Evolutionary conservation across 2,888 invertebrate species (phyloP), one percentile per base, ranked within the genome.

Genomic region (Gerris lacustris): DNA sequence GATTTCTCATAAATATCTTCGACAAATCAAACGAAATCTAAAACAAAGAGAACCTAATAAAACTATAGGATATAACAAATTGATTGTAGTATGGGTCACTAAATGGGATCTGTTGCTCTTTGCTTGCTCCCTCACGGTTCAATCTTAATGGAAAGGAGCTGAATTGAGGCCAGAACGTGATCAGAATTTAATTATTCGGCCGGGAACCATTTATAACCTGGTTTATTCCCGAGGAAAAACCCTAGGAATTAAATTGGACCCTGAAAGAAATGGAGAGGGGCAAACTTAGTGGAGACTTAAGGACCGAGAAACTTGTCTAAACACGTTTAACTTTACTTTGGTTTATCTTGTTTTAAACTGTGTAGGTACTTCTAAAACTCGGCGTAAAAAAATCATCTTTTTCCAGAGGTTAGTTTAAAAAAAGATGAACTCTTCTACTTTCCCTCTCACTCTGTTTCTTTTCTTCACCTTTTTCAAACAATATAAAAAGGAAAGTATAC

Each of bases 221-320:
- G 55, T 55, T 55, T 55, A 55, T 55, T 55, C 55, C 15, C 55
- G 55, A 55, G 15, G 55, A 55, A 55, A 55, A 55, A 55, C 11
- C 55, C 55, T 55, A 55, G 55, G 55, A 55, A 55, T 55, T 55
- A 55, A 55, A 55, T 55, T 55, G 55, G 55, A 55, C 55, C 55
- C 55, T 11, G 55, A 15, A 55, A 55, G 15, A 15, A 55, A 55
- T 11, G 55, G 15, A 15, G 15, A 55, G 55, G 55, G 9, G 11
- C 55, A 55, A 55, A 9, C 15, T 55, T 11, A 15, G 15, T 9
- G 55, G 11, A 55, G 55, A 55, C 55, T 55, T 55, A 55, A 55
- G 55, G 55, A 55, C 55, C 55, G 5, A 55, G 15, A 55, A 55
- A 55, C 55, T 55, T 55, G 55, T 55, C 55, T 55, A 55, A 55